Evolutionary conservation across 2,797 vertebrate genomes (phyloP).

Genomic region (Sebastes steindachneri): DNA sequence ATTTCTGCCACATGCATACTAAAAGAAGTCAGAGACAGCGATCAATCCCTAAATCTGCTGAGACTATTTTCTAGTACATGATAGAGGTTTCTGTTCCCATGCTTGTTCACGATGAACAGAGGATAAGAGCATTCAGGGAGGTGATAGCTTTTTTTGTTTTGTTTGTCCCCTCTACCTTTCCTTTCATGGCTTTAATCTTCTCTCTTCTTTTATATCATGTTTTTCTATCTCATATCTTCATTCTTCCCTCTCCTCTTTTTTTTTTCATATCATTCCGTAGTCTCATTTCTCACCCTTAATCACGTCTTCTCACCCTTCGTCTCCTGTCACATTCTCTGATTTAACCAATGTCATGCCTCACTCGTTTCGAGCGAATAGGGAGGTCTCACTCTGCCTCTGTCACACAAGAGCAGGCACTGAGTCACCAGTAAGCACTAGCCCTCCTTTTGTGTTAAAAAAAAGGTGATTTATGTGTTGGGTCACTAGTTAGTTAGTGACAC

Average conservation of each 20-base stretch:
- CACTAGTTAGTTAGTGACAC: background rate
- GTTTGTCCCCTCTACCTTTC: conserved; percentile 23
- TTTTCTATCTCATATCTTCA: background rate
- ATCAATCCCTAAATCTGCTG: background rate
- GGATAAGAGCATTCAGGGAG: conserved; percentile 48
- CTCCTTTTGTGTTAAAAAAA: conserved; percentile 30
- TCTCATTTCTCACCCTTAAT: conserved; percentile 5
- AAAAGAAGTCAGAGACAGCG: too few relatives aligned
- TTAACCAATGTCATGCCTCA: conserved; percentile 35
- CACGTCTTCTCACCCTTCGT: background rate
- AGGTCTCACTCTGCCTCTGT: conserved; percentile 24
- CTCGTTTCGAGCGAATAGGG: conserved; percentile 8
- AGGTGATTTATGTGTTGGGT: conserved; percentile 13
- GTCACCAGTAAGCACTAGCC: conserved; percentile 3
- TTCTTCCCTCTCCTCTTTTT: background rate
- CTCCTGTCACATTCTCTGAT: conserved; percentile 9
- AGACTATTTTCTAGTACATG: conserved; percentile 45
- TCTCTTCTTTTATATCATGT: background rate
- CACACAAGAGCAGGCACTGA: conserved; percentile 35
- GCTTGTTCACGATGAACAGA: conserved; percentile 51
- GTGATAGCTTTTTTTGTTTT: conserved; percentile 37
- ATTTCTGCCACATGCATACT: background rate
- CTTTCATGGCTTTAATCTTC: background rate
- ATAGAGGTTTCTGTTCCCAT: conserved; percentile 49
- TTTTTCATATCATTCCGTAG: background rate